These are phyloP conservation scores for Pituophis catenifer DNA, from an alignment of 2,113 vertebrate genomes.

Conservation along the genomic window DNA sequence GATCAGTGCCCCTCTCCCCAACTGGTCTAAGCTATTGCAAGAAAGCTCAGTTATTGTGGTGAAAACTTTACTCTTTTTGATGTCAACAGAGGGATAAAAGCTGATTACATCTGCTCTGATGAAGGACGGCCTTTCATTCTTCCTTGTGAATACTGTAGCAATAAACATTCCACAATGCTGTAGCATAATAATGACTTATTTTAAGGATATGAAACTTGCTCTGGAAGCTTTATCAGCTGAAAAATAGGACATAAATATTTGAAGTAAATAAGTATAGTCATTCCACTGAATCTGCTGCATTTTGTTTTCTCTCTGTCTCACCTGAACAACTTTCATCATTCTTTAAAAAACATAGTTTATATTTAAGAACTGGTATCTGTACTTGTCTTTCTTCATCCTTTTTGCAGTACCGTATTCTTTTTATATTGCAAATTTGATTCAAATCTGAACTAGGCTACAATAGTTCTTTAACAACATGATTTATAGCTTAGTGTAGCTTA, in stretches of 20 bases:
- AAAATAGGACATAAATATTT: not conserved
- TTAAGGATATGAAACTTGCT: not conserved
- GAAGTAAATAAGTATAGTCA: not conserved
- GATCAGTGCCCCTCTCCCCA: not conserved
- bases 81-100: not conserved
- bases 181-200: not conserved
- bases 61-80: not conserved
- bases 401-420: not conserved
- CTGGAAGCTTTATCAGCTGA: not conserved
- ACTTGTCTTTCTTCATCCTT: not conserved
- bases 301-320: not conserved
- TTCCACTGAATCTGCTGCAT: not conserved
- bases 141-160: not conserved
- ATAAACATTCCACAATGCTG: not conserved
- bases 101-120: not conserved
- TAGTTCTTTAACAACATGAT: not conserved
- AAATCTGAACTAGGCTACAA: not conserved
- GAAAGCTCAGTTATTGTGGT: not conserved
- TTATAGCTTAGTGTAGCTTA: not conserved
- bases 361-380: not conserved
- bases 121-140: not conserved
- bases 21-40: not conserved
- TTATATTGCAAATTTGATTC: not conserved
- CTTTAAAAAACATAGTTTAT: not conserved
- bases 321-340: not conserved